Evolutionary conservation across 2,888 invertebrate genomes (phyloP), one percentile per base, ranked within the genome.

Genomic region (Tineola bisselliella): DNA sequence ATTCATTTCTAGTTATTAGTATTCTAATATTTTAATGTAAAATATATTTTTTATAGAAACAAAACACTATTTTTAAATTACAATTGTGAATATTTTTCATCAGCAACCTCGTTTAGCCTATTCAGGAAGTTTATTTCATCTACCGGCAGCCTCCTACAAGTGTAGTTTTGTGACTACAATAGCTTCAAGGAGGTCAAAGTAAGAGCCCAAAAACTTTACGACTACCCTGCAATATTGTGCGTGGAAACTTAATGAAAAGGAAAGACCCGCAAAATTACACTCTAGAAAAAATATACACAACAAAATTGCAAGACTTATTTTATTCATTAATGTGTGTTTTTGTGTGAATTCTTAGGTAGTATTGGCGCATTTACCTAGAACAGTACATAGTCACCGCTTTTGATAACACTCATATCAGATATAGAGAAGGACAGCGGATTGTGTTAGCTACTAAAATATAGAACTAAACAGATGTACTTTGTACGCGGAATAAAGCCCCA

Each of bases 191-290:
- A 38, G 38, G 38, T 38, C 38, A 38, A 38, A 38, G 38, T 38
- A 38, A 38, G 38, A 48, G 15, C 15, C 48, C 48, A 13, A 13
- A 48, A 70, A 75, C 74, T 83, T 83, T 84, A 84, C 76, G 81
- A 78, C 68, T 71, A 67, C 67, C 70, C 72, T 70, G 73, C 79
- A 81, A 82, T 81, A 83, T 81, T 80, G 82, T 79, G 79, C 82
- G 83, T 81, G 73, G 75, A 73, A 77, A 77, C 77, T 80, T 82
- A 82, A 84, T 84, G 65, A 66, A 65, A 66, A 66, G 64, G 63
- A 65, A 66, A 63, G 62, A 63, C 64, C 52, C 62, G 59, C 65
- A 58, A 63, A 65, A 66, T 66, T 65, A 63, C 62, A 63, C 62
- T 62, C 63, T 61, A 62, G 62, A 63, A 62, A 62, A 65, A 64